Base-by-base conservation (phyloP, 2,113 vertebrate species). In the Laterallus jamaicensis region DNA sequence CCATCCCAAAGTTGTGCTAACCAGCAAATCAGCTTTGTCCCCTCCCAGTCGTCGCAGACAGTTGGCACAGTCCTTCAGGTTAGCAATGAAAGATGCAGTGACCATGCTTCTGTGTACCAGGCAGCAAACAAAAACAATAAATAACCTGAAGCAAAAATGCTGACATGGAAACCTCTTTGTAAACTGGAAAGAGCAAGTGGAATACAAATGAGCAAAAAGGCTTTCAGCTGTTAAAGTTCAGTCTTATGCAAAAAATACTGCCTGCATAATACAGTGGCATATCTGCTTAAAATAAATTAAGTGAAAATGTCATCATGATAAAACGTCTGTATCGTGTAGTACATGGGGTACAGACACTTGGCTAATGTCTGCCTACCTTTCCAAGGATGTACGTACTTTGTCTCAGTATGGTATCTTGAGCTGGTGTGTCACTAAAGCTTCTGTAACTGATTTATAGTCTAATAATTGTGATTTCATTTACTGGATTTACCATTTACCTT, bases 311-410 rank as follows among this genome's bases (percentile, higher is more conserved):
- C 49, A 68, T 29, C 18, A 2, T 35, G 32, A 71, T 79, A 66
- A 79, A 91, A 76, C 1, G 1, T 58, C 24, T 82, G 0, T 67
- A 69, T 78, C 16, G 6, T 16, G 49, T 28, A 82, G 49, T 29
- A 87, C 39, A 24, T 0, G 0, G 4, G 26, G 42, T 87, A 75
- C 20, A 54, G 66, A 62, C 55, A 69, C 4, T 58, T 1, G 4
- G 70, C 18, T 92, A 40, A 86, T 9, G 17, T 52, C 62, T 86
- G 50, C 71, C 9, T 68, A 24, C 42, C 62, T 63, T 70, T 31
- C 37, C 24, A 35, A 80, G 58, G 44, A 47, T 47, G 44, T 8
- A n/a, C 13, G 2, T 35, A 29, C 29, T 52, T 79, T 64, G 15
- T 52, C 54, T 32, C 40, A 9, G 22, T 5, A 26, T 11, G 1